phyloP scores from a whole-genome alignment of 1,140 invertebrate species.

The Temnothorax longispinosus region DNA sequence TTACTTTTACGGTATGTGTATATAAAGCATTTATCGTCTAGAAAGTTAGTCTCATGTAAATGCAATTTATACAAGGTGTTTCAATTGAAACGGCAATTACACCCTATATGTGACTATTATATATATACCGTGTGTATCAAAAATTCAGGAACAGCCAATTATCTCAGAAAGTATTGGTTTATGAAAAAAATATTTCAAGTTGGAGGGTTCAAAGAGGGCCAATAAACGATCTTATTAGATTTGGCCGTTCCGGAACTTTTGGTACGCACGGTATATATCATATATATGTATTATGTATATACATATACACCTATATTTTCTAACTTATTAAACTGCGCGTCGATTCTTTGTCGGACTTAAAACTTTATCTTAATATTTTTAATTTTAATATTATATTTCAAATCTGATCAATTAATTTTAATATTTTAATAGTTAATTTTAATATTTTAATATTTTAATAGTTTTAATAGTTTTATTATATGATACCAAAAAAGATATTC shows the following conservation, averaged over 20 bases:
- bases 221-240: no score
- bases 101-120: background rate
- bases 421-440: background rate
- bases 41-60: constrained; percentile 23
- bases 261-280: no score
- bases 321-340: no score
- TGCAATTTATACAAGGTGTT: constrained; percentile 29
- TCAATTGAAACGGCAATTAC: background rate
- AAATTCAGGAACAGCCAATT: no score
- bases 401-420: background rate
- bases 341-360: no score
- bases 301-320: no score
- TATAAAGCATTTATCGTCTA: background rate
- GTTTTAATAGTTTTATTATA: background rate
- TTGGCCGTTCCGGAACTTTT: no score
- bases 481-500: background rate
- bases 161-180: no score
- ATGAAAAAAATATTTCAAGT: no score
- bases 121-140: no score
- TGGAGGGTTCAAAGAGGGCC: no score
- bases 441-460: background rate
- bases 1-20: background rate
- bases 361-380: background rate
- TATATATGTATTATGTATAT: no score
- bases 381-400: background rate